Conservation (phyloP, 2,797 vertebrate species). For the Coregonus suidteri region DNA sequence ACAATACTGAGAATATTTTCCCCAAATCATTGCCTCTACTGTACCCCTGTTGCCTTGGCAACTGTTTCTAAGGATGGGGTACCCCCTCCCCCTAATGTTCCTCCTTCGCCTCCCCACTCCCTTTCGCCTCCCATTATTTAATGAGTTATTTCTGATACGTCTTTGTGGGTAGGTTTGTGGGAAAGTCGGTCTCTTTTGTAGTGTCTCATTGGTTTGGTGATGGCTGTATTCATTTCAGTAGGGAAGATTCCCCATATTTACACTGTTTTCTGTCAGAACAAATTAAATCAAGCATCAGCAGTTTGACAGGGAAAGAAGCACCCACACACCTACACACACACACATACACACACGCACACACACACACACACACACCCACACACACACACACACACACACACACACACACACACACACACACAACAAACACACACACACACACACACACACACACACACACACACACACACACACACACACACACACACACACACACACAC, state of each 20-base stretch:
- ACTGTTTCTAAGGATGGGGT: slow-evolving; percentile 59
- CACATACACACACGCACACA: background rate
- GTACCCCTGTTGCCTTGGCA: slow-evolving; percentile 68
- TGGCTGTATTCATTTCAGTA: slow-evolving; percentile 9
- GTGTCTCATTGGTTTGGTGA: slow-evolving; percentile 5
- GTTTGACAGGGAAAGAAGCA: slow-evolving; percentile 40
- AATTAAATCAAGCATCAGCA: slow-evolving; percentile 55
- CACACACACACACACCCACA: background rate
- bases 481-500: slow-evolving; percentile 37
- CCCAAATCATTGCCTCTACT: slow-evolving; percentile 47
- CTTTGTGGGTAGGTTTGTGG: background rate
- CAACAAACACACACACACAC: background rate
- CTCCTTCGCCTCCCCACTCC: slow-evolving; percentile 44
- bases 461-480: background rate
- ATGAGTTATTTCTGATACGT: background rate
- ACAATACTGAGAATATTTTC: slow-evolving; percentile 41
- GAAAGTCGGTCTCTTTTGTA: background rate
- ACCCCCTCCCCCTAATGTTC: slow-evolving; percentile 33
- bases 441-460: background rate
- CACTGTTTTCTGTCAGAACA: slow-evolving; percentile 42
- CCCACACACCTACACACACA: background rate
- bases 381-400: background rate
- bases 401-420: too few relatives aligned
- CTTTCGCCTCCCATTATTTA: slow-evolving; percentile 4
- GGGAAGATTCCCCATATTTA: slow-evolving; percentile 38